Evolutionary conservation across 2,888 invertebrate genomes (phyloP), one percentile per base, ranked within the genome.

Genomic region (Stenolophus ochropezus): DNA sequence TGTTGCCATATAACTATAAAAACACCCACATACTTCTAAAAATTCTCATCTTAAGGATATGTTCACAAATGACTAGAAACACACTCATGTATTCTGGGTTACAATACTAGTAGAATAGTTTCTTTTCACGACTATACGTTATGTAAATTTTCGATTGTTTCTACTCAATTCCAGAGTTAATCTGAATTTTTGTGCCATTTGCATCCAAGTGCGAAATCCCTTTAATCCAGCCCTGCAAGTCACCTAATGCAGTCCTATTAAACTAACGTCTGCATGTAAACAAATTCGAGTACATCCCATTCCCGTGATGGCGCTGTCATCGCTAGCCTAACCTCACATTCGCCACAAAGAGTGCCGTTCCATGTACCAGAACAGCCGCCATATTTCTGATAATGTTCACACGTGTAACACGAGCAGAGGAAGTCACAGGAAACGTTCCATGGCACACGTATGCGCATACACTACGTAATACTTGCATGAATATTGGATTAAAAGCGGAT

Each of bases 361-460:
- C 61, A 14, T 61, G 61, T 61, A 23, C 23, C 25, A 61, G 23
- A 61, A 61, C 25, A 25, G 25, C 61, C 61, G 61, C 25, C 61
- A 61, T 61, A 61, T 61, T 61, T 61, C 14, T 61, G 61, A 61
- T 61, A 61, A 61, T 61, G 25, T 25, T 56, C 61, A 61, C 61
- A 61, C 61, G 61, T 56, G 56, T 11, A 56, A 20, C 20, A 20
- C 56, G 51, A 18, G 11, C 18, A 6, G 20, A 6, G 18, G 18
- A 18, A 20, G 56, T 21, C 21, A 56, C 56, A 8, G 6, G 20
- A 18, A 6, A 53, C 0, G 6, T 8, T 49, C 5, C 56, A 56
- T 11, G 20, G 56, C 11, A 56, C 21, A 56, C 56, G 56, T 56
- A 20, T 11, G 6, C 20, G 20, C 18, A 56, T 56, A 56, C 18